Base-by-base conservation (phyloP, 2,797 vertebrate genomes). In the Syndactyla subalaris region DNA sequence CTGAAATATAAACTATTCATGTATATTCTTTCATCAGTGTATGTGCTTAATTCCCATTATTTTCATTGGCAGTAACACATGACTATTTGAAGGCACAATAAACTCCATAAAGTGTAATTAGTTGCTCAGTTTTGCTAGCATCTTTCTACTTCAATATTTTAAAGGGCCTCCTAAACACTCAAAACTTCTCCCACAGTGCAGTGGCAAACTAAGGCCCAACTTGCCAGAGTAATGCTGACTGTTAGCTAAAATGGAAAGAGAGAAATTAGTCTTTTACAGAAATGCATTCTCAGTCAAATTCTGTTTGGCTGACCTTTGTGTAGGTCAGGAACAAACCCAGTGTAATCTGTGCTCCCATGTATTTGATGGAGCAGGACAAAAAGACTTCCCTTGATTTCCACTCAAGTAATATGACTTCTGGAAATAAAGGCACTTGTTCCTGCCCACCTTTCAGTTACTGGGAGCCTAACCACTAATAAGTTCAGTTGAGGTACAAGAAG, bases 1-100 rank as follows among this genome's bases (percentile, higher is more conserved):
- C 83, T 90, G 76, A 95, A 94, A 96, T 96, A 95, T 92, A 95
- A 95, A 94, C 95, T 89, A 95, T 97, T 97, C 89, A 96, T 94
- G 85, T 79, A 90, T 49, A 93, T 92, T 96, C 80, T 96, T 95
- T 82, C 83, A 10, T 82, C 95, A 94, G 61, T 90, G 88, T 95
- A 93, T 93, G 91, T 71, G 86, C 61, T 90, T 96, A 95, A 95
- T 96, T 96, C 63, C 88, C 77, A 93, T 96, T 97, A 95, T 95
- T 96, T 96, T 95, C 94, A 96, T 36, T 97, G 96, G 95, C 96
- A 95, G 74, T 68, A 95, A 92, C 67, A 94, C 92, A 96, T 43
- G 34, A 93, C 84, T 91, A 95, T 90, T 93, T 91, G 70, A 93
- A 96, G 74, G 57, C 95, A 95, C 71, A 96, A 95, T 90, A 90